phyloP scores from a whole-genome alignment of 2,113 vertebrate genomes.

The Phainopepla nitens region DNA sequence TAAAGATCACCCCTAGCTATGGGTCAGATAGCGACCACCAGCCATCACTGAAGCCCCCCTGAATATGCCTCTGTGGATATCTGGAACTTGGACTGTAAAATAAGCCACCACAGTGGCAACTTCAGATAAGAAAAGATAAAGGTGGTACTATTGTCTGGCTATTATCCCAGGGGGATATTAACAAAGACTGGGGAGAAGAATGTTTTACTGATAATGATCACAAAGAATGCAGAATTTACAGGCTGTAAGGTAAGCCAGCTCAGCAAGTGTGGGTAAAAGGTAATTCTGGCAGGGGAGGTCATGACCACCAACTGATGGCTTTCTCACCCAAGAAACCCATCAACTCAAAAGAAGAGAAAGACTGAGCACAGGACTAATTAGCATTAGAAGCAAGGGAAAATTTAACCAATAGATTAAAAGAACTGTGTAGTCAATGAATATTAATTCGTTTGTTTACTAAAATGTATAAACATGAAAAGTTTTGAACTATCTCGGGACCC shows the following conservation, averaged over 20 bases:
- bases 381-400: neutral
- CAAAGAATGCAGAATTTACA: neutral
- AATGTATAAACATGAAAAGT: neutral
- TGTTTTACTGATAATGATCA: neutral
- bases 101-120: accelerated
- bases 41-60: neutral
- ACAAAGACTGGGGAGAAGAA: neutral
- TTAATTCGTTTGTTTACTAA: neutral
- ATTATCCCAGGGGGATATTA: neutral
- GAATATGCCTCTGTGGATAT: no score
- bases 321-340: neutral
- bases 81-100: neutral
- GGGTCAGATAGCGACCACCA: neutral
- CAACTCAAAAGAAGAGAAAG: neutral
- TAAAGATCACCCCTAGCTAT: neutral
- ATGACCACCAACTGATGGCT: neutral
- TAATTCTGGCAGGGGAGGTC: no score
- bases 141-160: neutral
- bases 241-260: neutral
- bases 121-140: neutral
- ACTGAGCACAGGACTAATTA: neutral
- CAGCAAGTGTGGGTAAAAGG: neutral
- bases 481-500: neutral
- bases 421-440: neutral
- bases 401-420: neutral